phyloP scores from a whole-genome alignment of 2,113 vertebrate species.

The Paratilapia polleni region DNA sequence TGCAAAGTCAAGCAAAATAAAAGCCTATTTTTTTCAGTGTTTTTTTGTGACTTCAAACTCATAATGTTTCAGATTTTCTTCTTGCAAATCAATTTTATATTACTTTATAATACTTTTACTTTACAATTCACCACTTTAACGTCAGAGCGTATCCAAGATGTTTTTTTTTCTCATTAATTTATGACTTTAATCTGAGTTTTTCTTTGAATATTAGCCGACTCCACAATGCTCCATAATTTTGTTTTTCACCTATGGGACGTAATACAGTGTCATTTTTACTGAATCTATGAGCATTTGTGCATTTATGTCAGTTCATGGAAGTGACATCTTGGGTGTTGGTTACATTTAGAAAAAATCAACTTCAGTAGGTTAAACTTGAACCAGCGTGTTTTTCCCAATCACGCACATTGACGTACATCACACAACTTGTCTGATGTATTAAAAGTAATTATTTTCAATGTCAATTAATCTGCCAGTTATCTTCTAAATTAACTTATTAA shows the following conservation, averaged over 20 bases:
- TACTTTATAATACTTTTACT: not conserved
- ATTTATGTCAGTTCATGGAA: not conserved
- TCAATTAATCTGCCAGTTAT: not conserved
- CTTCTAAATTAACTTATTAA: not conserved
- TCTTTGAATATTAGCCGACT: not conserved
- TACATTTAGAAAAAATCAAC: not conserved
- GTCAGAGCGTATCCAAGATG: too few species aligned
- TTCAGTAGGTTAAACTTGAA: not conserved
- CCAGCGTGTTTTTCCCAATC: not conserved
- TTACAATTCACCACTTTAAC: not conserved
- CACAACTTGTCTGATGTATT: not conserved
- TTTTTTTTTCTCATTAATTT: not conserved
- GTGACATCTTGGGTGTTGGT: not conserved
- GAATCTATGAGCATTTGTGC: not conserved
- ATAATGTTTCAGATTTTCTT: not conserved
- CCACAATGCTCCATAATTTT: too few species aligned
- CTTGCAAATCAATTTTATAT: not conserved
- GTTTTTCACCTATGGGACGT: fast-evolving
- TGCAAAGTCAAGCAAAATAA: not conserved
- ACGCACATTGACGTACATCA: not conserved
- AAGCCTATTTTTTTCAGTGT: not conserved
- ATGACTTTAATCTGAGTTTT: fast-evolving
- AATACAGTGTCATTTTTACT: too few species aligned
- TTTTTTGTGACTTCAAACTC: not conserved
- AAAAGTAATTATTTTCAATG: not conserved